Conservation (phyloP, 2,888 invertebrate genomes). For the Megastigmus dorsalis region DNA sequence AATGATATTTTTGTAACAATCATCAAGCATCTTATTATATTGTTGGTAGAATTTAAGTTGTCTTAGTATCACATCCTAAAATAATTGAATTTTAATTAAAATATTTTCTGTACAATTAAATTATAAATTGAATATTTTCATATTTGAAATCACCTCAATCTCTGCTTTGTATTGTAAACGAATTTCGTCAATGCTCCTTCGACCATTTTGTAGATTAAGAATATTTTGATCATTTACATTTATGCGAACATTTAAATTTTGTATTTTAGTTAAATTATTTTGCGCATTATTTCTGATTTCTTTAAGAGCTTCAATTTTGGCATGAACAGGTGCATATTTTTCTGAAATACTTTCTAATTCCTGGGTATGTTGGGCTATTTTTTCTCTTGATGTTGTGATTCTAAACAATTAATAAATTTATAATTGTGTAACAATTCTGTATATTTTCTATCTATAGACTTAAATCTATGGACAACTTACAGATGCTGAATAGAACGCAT, state of each 20-base stretch:
- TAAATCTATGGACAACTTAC: conserved; percentile 57
- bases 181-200: conserved; percentile 65
- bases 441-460: conserved; percentile 12
- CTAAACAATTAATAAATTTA: conserved; percentile 59
- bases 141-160: conserved; percentile 53
- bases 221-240: conserved; percentile 62
- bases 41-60: conserved; percentile 65
- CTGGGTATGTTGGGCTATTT: conserved; percentile 53
- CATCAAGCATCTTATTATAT: conserved; percentile 64
- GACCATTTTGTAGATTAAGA: conserved; percentile 65
- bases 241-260: conserved; percentile 63
- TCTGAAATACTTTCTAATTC: conserved; percentile 67
- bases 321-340: conserved; percentile 57
- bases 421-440: background rate
- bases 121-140: background rate
- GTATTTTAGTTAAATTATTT: conserved; percentile 59
- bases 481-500: conserved; percentile 71
- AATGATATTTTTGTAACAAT: conserved; percentile 64
- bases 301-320: conserved; percentile 61
- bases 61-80: conserved; percentile 61
- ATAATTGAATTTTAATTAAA: conserved; percentile 24
- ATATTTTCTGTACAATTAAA: background rate
- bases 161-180: conserved; percentile 58
- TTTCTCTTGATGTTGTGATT: conserved; percentile 63
- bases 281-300: conserved; percentile 57